Percentiles rank a stretch among this genome's conserved stretches.
Conservation (phyloP, 2,888 invertebrate genomes). For the Bombylius major region DNA sequence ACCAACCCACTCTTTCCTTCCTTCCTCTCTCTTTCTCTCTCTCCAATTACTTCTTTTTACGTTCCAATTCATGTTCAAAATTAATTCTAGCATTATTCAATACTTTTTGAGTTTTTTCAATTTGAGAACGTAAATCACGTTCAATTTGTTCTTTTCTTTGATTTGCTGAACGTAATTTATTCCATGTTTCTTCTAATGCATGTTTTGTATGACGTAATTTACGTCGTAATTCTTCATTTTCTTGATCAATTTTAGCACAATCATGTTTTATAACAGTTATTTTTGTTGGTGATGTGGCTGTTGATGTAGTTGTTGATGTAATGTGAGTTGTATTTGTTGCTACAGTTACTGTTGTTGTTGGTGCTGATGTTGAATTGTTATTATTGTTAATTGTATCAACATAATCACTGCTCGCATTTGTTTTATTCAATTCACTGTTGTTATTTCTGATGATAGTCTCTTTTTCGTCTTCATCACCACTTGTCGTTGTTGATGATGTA, state of each 20-base stretch:
- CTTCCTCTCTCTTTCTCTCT: too few species aligned
- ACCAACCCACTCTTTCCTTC: too few species aligned
- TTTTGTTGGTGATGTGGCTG: not conserved
- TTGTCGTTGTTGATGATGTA: not conserved
- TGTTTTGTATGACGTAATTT: constrained; percentile 57
- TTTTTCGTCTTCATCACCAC: not conserved
- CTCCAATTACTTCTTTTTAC: too few species aligned
- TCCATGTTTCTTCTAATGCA: constrained; percentile 63
- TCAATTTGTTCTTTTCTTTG: constrained; percentile 71
- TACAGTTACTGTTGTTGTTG: not conserved
- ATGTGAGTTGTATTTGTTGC: not conserved
- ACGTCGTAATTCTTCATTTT: constrained; percentile 57
- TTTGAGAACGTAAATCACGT: constrained; percentile 68
- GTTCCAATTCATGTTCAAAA: constrained; percentile 41
- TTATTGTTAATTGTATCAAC: not conserved
- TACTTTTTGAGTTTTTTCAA: constrained; percentile 66
- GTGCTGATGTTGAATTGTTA: constrained; percentile 15
- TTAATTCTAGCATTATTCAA: constrained; percentile 62
- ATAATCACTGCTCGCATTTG: not conserved
- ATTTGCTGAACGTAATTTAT: constrained; percentile 62
- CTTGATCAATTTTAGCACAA: constrained; percentile 43
- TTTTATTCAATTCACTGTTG: too few species aligned
- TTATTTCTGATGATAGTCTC: not conserved
- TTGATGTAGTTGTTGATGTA: not conserved
- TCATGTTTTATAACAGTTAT: constrained; percentile 20